Conservation (phyloP, 2,888 invertebrate genomes). For the Aphidius colemani region DNA sequence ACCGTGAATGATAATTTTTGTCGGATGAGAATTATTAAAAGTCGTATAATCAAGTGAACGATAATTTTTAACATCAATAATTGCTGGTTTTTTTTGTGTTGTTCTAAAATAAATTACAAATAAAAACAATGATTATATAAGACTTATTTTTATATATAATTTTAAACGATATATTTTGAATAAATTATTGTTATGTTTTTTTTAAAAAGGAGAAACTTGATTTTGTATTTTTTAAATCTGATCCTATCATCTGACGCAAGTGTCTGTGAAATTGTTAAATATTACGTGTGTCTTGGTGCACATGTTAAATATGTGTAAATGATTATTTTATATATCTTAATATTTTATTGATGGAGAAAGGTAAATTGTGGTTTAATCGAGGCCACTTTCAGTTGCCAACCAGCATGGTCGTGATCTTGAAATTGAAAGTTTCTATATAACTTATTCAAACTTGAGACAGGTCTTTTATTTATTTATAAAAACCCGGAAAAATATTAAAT, state of each 20-base stretch:
- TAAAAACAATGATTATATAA: no score
- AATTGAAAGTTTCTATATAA: slow-evolving; percentile 47
- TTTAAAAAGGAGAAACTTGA: not conserved
- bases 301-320: slow-evolving; percentile 6
- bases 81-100: slow-evolving; percentile 76
- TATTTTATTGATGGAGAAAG: slow-evolving; percentile 49
- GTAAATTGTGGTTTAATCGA: slow-evolving; percentile 47
- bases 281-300: slow-evolving; percentile 7
- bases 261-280: slow-evolving; percentile 26
- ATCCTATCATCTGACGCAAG: slow-evolving; percentile 9
- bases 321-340: slow-evolving; percentile 12
- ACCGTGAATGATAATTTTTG: slow-evolving; percentile 89
- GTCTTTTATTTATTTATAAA: not conserved
- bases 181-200: no score
- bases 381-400: slow-evolving; percentile 55
- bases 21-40: slow-evolving; percentile 78
- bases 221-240: not conserved
- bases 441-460: slow-evolving; percentile 4
- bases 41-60: slow-evolving; percentile 75
- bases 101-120: slow-evolving; percentile 60
- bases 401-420: slow-evolving; percentile 58
- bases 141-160: no score
- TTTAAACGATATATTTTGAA: no score
- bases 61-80: slow-evolving; percentile 72
- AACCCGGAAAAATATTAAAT: not conserved